phyloP scores from a whole-genome alignment of 2,797 vertebrate species.

The Danio jaintianensis region DNA sequence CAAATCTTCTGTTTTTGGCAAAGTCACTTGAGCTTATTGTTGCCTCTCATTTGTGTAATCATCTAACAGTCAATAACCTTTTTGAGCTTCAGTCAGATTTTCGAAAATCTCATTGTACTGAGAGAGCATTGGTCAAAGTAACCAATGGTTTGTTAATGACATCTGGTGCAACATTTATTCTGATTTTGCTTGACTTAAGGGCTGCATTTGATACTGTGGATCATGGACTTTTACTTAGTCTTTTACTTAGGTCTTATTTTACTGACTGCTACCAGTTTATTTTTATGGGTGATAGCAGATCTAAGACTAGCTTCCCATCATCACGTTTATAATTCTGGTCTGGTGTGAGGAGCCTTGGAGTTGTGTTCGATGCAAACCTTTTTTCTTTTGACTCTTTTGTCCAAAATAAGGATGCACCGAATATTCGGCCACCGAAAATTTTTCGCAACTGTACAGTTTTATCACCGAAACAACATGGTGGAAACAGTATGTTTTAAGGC shows the following conservation, averaged over 20 bases:
- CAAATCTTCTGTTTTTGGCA: neutral
- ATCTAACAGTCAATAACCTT: neutral
- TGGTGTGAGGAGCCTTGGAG: too few relatives aligned
- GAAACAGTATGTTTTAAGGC: too few relatives aligned
- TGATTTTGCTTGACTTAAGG: neutral
- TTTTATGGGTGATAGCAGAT: neutral
- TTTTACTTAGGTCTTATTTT: neutral
- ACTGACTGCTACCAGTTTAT: neutral
- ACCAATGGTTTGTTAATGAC: neutral
- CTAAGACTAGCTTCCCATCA: neutral
- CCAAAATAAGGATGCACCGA: too few relatives aligned
- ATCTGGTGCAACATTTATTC: neutral
- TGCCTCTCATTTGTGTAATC: neutral
- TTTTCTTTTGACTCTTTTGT: too few relatives aligned
- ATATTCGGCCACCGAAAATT: too few relatives aligned
- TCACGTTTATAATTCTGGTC: too few relatives aligned
- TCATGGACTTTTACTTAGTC: neutral
- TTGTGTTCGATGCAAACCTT: too few relatives aligned
- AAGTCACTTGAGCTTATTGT: neutral
- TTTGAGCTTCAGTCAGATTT: too few relatives aligned
- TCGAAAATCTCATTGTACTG: too few relatives aligned
- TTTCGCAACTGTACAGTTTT: too few relatives aligned
- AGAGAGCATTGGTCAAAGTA: too few relatives aligned
- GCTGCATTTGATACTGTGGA: neutral
- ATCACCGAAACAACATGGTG: too few relatives aligned